These are phyloP conservation scores for Grallaria varia DNA, from an alignment of 2,113 vertebrate genomes.

Conservation along the genomic window DNA sequence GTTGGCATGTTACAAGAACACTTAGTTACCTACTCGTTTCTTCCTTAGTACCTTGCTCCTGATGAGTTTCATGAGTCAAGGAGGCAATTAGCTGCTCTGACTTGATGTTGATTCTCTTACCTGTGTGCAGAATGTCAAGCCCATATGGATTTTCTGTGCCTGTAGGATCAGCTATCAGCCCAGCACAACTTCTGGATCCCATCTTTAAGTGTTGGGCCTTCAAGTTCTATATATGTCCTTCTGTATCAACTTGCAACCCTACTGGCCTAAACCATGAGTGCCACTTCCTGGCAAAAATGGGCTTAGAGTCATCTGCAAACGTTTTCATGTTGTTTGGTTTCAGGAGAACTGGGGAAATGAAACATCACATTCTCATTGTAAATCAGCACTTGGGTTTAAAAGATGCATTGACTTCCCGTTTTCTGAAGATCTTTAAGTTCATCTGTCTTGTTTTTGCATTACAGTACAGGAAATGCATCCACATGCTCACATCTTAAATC, in stretches of 20 bases:
- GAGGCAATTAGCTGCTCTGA: background rate
- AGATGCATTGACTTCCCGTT: background rate
- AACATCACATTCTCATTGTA: background rate
- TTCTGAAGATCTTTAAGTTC: background rate
- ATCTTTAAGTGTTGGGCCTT: background rate
- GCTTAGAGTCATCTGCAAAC: background rate
- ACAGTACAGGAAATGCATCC: background rate
- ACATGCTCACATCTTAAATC: background rate
- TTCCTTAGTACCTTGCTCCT: background rate
- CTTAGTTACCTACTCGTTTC: background rate
- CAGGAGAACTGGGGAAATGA: background rate
- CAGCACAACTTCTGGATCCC: background rate
- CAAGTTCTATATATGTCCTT: rapidly evolving
- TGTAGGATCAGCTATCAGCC: background rate
- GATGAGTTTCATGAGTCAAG: background rate
- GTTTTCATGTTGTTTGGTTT: background rate
- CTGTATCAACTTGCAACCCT: background rate
- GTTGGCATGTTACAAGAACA: background rate
- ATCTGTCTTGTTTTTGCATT: background rate
- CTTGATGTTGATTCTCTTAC: too few relatives aligned
- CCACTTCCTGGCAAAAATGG: background rate
- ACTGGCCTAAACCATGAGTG: background rate
- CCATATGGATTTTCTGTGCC: background rate
- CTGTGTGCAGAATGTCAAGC: background rate
- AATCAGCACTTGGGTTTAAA: background rate